Evolutionary conservation across 1,140 invertebrate species (phyloP), one percentile per base, ranked within the genome.

Genomic region (Oncopodura yosiiana): DNA sequence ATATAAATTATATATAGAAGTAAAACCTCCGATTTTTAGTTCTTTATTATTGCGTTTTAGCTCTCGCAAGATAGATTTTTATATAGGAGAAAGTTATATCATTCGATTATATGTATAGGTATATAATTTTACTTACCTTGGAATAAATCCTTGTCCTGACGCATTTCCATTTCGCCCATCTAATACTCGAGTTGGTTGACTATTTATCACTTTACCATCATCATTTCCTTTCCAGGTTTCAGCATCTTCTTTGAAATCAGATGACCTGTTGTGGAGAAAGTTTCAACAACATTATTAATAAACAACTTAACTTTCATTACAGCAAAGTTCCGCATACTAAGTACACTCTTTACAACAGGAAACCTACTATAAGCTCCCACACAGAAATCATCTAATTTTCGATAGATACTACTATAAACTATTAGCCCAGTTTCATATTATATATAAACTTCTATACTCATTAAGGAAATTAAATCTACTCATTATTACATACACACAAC

Each of bases 241-340:
- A 67, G 92, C 88, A 68, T 94, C 87, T 71, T 96, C 94, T 73
- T 96, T 94, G 74, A 97, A 87, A 69, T 92, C 84, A 66, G 86
- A 76, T 65, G 82, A 78, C 77, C 90, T 86, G 69, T 51, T 71
- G 68, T 59, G 14, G 53, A 38, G 41, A n/a, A n/a, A n/a, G n/a
- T n/a, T n/a, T n/a, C n/a, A n/a, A n/a, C n/a, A n/a, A n/a, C n/a
- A n/a, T n/a, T n/a, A n/a, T n/a, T n/a, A 54, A 29, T 34, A 39
- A 32, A 56, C 26, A 23, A 24, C 5, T 39, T 23, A 11, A 12
- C 18, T 19, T 51, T 26, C 24, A 21, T 12, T 11, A 14, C n/a
- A n/a, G n/a, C n/a, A 41, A 41, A 41, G 19, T 24, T 26, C 3
- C 24, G n/a, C n/a, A n/a, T n/a, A n/a, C n/a, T n/a, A n/a, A n/a